These are phyloP conservation scores for Phylloscopus whistleri DNA, from an alignment of 2,113 vertebrate genomes.

Conservation along the genomic window DNA sequence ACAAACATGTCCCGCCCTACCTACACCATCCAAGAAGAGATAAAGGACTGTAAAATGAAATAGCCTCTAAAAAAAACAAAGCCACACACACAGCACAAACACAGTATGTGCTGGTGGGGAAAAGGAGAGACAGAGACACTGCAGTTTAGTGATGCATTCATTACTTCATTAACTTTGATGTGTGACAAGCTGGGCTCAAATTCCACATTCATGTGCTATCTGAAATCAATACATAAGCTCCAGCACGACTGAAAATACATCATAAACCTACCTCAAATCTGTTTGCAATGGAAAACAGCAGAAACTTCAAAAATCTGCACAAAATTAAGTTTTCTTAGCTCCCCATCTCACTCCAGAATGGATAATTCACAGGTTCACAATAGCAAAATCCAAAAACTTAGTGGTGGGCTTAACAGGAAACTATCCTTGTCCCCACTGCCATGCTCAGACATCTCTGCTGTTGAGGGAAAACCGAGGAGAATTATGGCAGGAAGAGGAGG, in stretches of 20 bases:
- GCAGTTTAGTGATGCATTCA: background rate
- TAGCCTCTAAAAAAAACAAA: background rate
- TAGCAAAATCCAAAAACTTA: background rate
- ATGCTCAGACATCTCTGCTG: background rate
- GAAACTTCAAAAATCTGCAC: background rate
- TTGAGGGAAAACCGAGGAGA: background rate
- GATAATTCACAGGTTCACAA: background rate
- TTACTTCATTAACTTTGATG: background rate
- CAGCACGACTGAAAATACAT: background rate
- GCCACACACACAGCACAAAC: background rate
- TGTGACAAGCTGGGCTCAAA: background rate
- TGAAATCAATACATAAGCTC: background rate
- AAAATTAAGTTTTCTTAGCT: background rate
- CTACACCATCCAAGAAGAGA: background rate
- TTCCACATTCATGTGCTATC: background rate
- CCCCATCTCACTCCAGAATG: background rate
- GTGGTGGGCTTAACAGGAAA: background rate
- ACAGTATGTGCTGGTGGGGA: background rate
- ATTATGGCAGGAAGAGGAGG: background rate
- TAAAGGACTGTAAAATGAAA: background rate
- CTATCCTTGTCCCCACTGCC: background rate
- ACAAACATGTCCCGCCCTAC: background rate
- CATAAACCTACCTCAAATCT: background rate
- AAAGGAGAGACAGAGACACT: background rate
- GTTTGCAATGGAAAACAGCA: background rate